Base-by-base conservation (phyloP, 2,888 invertebrate species). In the Unio pictorum region DNA sequence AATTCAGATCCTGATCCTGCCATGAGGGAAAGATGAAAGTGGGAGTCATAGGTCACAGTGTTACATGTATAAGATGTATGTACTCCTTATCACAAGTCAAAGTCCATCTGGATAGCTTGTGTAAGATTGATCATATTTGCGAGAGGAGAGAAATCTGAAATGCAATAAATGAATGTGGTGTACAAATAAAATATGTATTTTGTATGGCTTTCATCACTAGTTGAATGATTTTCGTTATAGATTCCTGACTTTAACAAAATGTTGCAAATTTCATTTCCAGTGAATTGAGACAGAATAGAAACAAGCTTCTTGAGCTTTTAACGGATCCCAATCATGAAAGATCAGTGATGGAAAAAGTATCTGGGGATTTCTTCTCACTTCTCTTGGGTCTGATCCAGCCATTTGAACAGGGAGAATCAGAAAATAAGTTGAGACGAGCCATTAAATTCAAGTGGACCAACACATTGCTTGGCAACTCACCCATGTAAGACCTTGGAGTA, bases 241-340 rank as follows among this genome's bases (percentile, higher is more conserved):
- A 63, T 34, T 63, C 17, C 28, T 34, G 17, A 62, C 28, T 23
- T 30, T 45, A 62, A 34, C 18, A 20, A 8, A 30, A 63, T 58
- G 15, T 45, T 45, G 45, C 45, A 45, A 45, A 45, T 69, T 66
- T 57, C 56, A 61, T 54, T 87, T 89, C 55, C 86, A 93, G 93
- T 84, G 93, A 93, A 78, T 85, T 93, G 58, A 90, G 91, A 71
- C 86, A 91, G 64, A 89, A 92, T 34, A 89, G 93, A 70, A 90
- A 81, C 71, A 89, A 91, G 58, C 84, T 93, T 20, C 85, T 93
- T 61, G 92, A 92, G 30, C 82, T 92, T 17, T 85, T 93, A 34
- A 91, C 91, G 57, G 92, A 93, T 89, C 92, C 93, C 1, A 92
- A 92, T 79, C 91, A 92, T 80, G 91, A 92, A 54, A 89, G 89